These are phyloP conservation scores for Anastrepha ludens DNA, from an alignment of 1,140 invertebrate genomes.

Conservation along the genomic window DNA sequence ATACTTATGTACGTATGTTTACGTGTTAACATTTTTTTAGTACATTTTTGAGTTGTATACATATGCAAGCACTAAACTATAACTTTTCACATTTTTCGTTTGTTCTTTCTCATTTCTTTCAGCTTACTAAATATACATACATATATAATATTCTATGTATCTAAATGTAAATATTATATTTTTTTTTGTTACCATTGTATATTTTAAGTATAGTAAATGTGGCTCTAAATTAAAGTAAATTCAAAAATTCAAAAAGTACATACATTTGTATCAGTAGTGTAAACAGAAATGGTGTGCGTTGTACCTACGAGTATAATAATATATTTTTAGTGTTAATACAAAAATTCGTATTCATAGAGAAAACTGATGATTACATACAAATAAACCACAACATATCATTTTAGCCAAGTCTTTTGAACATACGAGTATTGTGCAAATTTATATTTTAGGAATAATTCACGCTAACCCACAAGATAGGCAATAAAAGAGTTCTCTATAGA, in stretches of 20 bases:
- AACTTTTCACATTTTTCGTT: background rate
- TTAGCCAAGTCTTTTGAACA: background rate
- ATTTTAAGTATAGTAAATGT: conserved; percentile 9
- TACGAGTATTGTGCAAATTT: too few species aligned
- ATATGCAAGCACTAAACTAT: background rate
- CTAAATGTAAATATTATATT: background rate
- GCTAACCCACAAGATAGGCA: too few species aligned
- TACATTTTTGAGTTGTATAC: too few species aligned
- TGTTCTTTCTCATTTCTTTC: background rate
- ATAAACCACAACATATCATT: background rate
- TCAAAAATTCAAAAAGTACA: background rate
- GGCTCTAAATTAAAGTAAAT: background rate
- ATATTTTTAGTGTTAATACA: background rate
- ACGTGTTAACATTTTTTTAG: too few species aligned
- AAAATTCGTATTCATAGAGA: background rate
- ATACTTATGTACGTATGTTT: too few species aligned
- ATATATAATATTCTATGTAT: background rate
- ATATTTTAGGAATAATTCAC: background rate
- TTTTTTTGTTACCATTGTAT: background rate
- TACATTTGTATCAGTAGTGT: background rate
- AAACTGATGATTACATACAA: background rate
- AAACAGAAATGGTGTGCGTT: conserved; percentile 7
- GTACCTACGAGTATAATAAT: background rate
- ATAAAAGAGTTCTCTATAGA: too few species aligned
- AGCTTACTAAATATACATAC: background rate